A percentile compares a stretch with the other conserved stretches of the same genome.
Conservation (phyloP, 2,797 vertebrate genomes). For the Carapus acus region DNA sequence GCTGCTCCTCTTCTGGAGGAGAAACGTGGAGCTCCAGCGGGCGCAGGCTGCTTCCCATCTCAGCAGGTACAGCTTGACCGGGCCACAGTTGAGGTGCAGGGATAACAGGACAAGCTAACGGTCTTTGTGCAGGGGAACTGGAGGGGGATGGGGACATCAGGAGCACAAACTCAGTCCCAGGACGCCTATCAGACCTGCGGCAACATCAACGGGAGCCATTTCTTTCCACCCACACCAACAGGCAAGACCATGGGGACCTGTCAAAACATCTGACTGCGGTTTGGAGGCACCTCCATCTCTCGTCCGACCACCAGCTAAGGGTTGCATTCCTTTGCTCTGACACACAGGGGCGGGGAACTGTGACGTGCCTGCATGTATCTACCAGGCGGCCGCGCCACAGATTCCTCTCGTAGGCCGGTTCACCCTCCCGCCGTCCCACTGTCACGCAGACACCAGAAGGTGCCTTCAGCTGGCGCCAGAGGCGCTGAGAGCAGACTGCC, state of each 20-base stretch:
- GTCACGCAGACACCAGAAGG: conserved; percentile 19
- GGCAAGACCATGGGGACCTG: conserved; percentile 42
- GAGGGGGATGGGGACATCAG: conserved; percentile 26
- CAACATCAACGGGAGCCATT: conserved; percentile 16
- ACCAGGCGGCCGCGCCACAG: too few species aligned
- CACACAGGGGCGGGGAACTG: conserved; percentile 31
- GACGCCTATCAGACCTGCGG: background rate
- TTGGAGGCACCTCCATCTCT: background rate
- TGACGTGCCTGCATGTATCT: conserved; percentile 19
- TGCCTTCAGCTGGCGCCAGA: conserved; percentile 25
- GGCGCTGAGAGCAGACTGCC: conserved; percentile 18
- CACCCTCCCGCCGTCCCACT: conserved; percentile 37
- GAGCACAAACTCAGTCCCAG: conserved; percentile 9
- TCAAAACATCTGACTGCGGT: background rate
- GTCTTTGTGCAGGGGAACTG: conserved; percentile 20
- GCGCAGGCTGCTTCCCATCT: conserved; percentile 6
- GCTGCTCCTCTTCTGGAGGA: conserved; percentile 29
- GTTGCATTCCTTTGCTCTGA: background rate
- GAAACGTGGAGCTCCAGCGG: conserved; percentile 4
- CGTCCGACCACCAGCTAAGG: too few species aligned
- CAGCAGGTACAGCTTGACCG: conserved; percentile 44
- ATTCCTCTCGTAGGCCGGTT: conserved; percentile 12
- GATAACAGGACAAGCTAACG: background rate
- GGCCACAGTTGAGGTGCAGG: background rate
- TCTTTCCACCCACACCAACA: conserved; percentile 24